Base-by-base conservation (phyloP, 1,140 invertebrate species). In the Drosophila grimshawi region DNA sequence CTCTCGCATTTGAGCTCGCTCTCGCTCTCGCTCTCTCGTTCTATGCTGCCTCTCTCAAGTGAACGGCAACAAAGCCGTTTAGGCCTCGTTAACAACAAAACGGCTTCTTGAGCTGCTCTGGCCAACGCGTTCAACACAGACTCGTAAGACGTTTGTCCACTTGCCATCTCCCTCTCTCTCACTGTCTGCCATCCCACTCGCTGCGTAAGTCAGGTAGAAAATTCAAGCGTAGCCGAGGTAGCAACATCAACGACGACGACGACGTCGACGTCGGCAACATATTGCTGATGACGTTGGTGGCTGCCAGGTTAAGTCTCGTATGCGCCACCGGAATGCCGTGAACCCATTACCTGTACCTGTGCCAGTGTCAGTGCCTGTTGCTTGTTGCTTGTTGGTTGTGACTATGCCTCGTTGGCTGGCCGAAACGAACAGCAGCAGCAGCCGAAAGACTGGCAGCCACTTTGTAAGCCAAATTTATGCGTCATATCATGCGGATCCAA, bases 141-240 rank as follows among this genome's bases (percentile, higher is more conserved):
- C 65, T 75, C 59, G 63, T 70, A 75, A 82, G 39, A 56, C 48
- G 53, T 69, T 80, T 32, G 49, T 55, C 11, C 37, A 51, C 29
- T 61, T 27, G 76, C 66, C 60, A 60, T 76, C 75, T 78, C 71
- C 5, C 52, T 81, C 41, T 10, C 46, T 6, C 57, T 6, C 51
- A n/a, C 63, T 35, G 45, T 33, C 53, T 60, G 60, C 69, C 60
- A 51, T 80, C 78, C 76, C 75, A 65, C 75, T 89, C 80, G 71
- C 69, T 89, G 90, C 90, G 90, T 92, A 92, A 92, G 86, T 64
- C 90, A 90, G 90, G 90, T 91, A 91, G 90, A 91, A 79, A 77
- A 79, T 45, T 68, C 71, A 74, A 79, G 90, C 90, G 90, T 91
- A 92, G 81, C 71, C 83, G 79, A 85, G 80, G 90, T 89, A 89